Base-by-base conservation (phyloP, 2,888 invertebrate species). In the Spicauda simplicius region DNA sequence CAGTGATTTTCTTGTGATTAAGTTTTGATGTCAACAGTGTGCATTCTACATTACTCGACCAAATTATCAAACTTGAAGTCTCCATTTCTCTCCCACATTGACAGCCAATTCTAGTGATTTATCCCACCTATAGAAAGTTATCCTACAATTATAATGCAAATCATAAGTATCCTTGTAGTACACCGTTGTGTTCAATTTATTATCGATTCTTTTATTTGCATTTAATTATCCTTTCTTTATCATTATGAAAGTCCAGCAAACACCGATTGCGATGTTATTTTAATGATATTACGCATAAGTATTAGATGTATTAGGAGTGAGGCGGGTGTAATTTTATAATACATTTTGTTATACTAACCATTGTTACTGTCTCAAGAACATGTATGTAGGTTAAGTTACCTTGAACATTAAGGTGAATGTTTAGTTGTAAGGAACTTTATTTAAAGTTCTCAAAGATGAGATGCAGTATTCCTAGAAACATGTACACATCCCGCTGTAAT, bases 141-240 rank as follows among this genome's bases (percentile, higher is more conserved):
- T 41, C 41, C 41, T 41, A 12, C 41, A 41, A 41, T 71, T 74
- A 74, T 72, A n/a, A 73, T 76, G 73, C 78, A 80, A 78, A 73
- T 20, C 45, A 48, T 41, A 41, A 41, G 41, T 52, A 20, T n/a
- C 33, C 50, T 64, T 55, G 33, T 76, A 70, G 71, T 74, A 78
- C 78, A 80, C 79, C 78, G 75, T 78, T 87, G 87, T 88, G 85
- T 85, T 86, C 83, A 85, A 77, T 79, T 75, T 74, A 71, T 76
- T 73, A 69, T 70, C 71, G 69, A 64, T 69, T 66, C 71, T 75
- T 78, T 71, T 75, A 74, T 74, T 78, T 83, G 83, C 84, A 86
- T 86, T 86, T 86, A 85, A 79, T 78, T 80, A 70, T 25, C 65
- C 71, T 69, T 64, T 64, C 73, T 69, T 72, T 69, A 74, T 41